These are phyloP conservation scores for Ochotona princeps DNA, from an alignment of 2,113 vertebrate species.

Conservation along the genomic window DNA sequence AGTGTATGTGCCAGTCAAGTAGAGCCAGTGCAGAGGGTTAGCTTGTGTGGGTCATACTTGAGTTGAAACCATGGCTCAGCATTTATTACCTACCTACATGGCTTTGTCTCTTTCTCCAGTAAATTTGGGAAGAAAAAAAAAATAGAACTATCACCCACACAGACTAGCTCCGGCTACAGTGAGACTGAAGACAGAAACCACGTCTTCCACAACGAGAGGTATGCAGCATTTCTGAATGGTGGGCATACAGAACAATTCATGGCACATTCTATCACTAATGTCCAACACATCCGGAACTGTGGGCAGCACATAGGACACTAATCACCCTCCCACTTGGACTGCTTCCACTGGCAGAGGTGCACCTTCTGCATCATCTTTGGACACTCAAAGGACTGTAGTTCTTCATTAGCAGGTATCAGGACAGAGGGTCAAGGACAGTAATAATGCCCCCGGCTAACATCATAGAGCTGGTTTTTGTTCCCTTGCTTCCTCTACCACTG, in stretches of 20 bases:
- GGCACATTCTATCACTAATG: too few relatives aligned
- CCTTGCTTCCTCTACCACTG: background rate
- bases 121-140: too few relatives aligned
- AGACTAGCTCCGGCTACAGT: too few relatives aligned
- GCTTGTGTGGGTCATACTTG: too few relatives aligned
- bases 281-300: background rate
- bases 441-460: background rate
- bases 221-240: too few relatives aligned
- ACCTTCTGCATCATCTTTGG: background rate
- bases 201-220: too few relatives aligned
- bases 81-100: background rate
- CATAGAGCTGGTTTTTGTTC: background rate
- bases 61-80: background rate
- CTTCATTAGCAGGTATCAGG: background rate
- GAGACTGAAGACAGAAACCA: too few relatives aligned
- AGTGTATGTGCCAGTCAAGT: too few relatives aligned
- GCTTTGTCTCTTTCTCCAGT: background rate
- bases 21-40: background rate
- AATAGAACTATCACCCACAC: too few relatives aligned
- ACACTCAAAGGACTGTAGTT: slow-evolving; percentile 18
- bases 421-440: background rate
- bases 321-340: background rate
- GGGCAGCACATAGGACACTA: background rate
- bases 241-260: too few relatives aligned
- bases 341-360: background rate